A percentile compares a stretch with the other conserved stretches of the same genome.
Conservation (phyloP, 2,113 vertebrate genomes). For the Pachypanchax playfairii region DNA sequence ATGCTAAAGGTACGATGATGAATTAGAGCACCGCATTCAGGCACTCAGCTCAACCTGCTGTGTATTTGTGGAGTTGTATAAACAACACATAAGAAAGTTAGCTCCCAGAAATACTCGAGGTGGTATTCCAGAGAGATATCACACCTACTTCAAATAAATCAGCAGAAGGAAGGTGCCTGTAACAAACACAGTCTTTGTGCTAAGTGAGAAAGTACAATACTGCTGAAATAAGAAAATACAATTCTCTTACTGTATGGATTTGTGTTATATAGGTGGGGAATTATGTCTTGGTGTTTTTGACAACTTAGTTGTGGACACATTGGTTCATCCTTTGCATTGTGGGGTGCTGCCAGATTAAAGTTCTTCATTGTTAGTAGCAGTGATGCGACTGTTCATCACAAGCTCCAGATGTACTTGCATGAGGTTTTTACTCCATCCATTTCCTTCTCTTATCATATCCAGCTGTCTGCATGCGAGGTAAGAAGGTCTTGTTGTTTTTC, state of each 20-base stretch:
- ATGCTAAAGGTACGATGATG: constrained; percentile 43
- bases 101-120: constrained; percentile 35
- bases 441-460: too few species aligned
- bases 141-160: constrained; percentile 10
- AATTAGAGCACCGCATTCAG: constrained; percentile 40
- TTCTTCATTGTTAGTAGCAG: too few species aligned
- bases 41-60: constrained; percentile 17
- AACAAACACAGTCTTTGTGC: constrained; percentile 8
- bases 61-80: constrained; percentile 34
- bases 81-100: constrained; percentile 10
- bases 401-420: too few species aligned
- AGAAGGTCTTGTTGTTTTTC: too few species aligned
- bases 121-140: constrained; percentile 36
- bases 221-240: neutral
- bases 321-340: too few species aligned
- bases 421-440: too few species aligned
- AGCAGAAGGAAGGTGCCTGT: constrained; percentile 9
- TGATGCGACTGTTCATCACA: too few species aligned
- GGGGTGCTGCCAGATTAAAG: too few species aligned
- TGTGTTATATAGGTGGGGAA: too few species aligned
- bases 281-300: too few species aligned
- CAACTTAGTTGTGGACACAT: too few species aligned
- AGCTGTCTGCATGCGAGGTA: too few species aligned
- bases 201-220: neutral
- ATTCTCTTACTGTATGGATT: neutral